A percentile compares a stretch with the other conserved stretches of the same genome.
Evolutionary conservation across 2,113 vertebrate species (phyloP).

Genomic region (Nasalis larvatus): DNA sequence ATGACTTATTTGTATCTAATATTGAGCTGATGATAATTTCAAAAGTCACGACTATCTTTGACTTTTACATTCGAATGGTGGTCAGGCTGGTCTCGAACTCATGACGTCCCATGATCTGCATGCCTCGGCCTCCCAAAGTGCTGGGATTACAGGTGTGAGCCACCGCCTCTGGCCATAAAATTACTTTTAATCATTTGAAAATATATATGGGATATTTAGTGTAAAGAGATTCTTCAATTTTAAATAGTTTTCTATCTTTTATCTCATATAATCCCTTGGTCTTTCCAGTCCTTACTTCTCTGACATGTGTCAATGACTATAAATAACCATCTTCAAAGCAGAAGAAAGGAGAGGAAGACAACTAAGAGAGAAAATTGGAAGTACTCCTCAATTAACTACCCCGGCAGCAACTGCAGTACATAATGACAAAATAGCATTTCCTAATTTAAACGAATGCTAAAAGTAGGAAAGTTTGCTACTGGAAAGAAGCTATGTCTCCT

Average conservation of each 20-base stretch:
- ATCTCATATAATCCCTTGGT: not conserved
- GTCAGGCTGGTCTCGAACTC: too few species aligned
- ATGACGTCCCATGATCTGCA: too few species aligned
- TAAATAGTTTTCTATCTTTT: not conserved
- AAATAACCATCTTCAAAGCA: slow-evolving; percentile 13
- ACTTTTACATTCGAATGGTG: not conserved
- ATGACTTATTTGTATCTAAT: not conserved
- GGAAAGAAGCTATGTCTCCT: not conserved
- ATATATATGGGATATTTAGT: not conserved
- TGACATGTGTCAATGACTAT: not conserved
- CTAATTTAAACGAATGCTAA: not conserved
- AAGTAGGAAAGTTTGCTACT: not conserved
- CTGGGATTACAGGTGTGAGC: too few species aligned
- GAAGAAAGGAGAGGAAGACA: not conserved
- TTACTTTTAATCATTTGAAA: not conserved
- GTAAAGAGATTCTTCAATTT: not conserved
- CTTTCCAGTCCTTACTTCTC: not conserved
- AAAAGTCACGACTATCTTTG: not conserved
- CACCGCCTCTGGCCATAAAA: not conserved
- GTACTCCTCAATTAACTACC: not conserved
- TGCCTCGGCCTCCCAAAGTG: too few species aligned
- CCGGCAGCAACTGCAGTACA: not conserved
- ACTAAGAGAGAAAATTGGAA: not conserved
- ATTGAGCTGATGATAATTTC: not conserved
- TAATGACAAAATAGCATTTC: slow-evolving; percentile 1